Base-by-base conservation (phyloP, 2,797 vertebrate species). In the Ataeniobius toweri region DNA sequence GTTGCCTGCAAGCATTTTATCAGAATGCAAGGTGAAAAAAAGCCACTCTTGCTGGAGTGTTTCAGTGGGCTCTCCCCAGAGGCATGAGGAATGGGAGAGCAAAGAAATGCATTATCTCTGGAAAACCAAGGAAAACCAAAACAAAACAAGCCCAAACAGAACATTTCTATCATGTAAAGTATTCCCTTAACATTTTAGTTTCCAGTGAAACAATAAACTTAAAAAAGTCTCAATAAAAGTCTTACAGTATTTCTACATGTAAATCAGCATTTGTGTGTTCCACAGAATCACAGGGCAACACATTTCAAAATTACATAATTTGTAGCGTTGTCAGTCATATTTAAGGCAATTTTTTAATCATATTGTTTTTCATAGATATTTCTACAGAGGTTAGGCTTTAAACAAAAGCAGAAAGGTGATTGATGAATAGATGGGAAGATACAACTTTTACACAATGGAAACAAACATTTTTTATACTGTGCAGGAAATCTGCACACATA, bases 1-100 rank as follows among this genome's bases (percentile, higher is more conserved):
- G 86, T 90, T 88, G 88, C 86, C 77, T 85, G 87, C 83, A 91
- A 94, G 94, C 89, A 92, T 93, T 92, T 88, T 83, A 94, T 95
- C 91, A 93, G 89, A 89, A 93, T 91, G 86, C 87, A 90, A 91
- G 84, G 88, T 93, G 90, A 90, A 87, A 83, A 88, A 77, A 48
- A 82, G 71, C 73, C 70, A 71, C 94, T 94, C 95, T 85, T 95
- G 28, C 53, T 73, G 67, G 75, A 87, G 74, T 74, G 78, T 83
- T 85, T 75, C 31, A 1, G 72, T 73, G 39, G 44, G 13, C 53
- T 80, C 77, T 88, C 48, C 79, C 31, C 14, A 31, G 71, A 80
- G 74, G 53, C 41, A 1, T 41, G 75, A 79, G n/a, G 1, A 78
- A 85, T 56, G 59, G 51, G 50, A 65, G 71, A 50, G 56, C 26